These are phyloP conservation scores for Sycobia sp. DNA, from an alignment of 1,140 invertebrate genomes.

Conservation along the genomic window DNA sequence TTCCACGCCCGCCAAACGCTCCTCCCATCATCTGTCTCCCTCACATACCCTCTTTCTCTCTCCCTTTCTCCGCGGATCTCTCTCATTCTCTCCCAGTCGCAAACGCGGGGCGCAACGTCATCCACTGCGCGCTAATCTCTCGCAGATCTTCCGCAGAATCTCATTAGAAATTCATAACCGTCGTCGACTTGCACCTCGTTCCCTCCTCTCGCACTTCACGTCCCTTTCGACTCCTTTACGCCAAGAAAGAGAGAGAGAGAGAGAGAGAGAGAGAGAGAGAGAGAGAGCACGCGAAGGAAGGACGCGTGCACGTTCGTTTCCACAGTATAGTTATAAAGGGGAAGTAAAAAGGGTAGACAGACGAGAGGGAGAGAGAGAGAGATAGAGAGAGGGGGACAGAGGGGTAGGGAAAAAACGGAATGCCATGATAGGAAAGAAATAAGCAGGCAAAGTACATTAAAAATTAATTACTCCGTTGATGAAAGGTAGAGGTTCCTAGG, in stretches of 20 bases:
- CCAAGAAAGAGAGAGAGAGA: neutral
- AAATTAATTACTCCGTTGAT: slow-evolving; percentile 64
- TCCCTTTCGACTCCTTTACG: neutral
- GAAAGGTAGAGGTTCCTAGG: slow-evolving; percentile 60
- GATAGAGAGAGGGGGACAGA: no score
- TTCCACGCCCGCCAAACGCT: neutral
- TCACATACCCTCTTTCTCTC: no score
- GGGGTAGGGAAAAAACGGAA: slow-evolving; percentile 48
- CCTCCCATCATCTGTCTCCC: no score
- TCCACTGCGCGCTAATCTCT: slow-evolving; percentile 36
- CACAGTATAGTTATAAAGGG: no score
- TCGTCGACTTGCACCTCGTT: slow-evolving; percentile 38
- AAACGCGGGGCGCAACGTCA: no score
- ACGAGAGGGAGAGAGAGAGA: no score
- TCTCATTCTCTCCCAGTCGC: no score
- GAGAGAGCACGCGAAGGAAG: no score
- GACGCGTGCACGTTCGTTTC: no score
- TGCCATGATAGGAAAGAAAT: slow-evolving; percentile 61
- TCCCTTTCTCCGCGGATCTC: no score
- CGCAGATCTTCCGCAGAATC: slow-evolving; percentile 61
- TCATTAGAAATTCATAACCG: slow-evolving; percentile 64
- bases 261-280: slow-evolving; percentile 36
- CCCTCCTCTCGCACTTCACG: slow-evolving; percentile 33
- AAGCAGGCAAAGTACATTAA: slow-evolving; percentile 63
- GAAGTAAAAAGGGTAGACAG: no score